These are phyloP conservation scores for Dilophus febrilis DNA, from an alignment of 2,888 invertebrate species.

Conservation along the genomic window DNA sequence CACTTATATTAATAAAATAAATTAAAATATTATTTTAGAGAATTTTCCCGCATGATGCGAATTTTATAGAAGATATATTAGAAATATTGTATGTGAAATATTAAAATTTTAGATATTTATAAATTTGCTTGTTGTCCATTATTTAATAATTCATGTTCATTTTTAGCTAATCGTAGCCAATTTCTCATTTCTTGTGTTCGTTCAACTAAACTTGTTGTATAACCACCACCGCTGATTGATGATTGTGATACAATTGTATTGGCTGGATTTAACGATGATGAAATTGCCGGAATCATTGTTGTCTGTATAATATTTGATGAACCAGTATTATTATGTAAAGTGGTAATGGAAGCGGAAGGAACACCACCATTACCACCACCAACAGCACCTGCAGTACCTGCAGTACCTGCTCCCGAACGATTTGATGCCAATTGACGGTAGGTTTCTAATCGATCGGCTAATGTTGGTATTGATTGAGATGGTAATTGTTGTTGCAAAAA, in stretches of 20 bases:
- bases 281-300: too few species aligned
- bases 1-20: too few species aligned
- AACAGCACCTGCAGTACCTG: slow-evolving; percentile 8
- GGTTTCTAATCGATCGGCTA: slow-evolving; percentile 37
- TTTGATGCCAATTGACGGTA: slow-evolving; percentile 35
- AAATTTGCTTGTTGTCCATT: slow-evolving; percentile 2
- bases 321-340: too few species aligned
- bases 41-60: too few species aligned
- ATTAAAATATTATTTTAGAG: too few species aligned
- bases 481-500: slow-evolving; percentile 11
- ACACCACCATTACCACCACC: slow-evolving; percentile 10
- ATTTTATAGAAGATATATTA: too few species aligned
- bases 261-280: slow-evolving; percentile 11
- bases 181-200: slow-evolving; percentile 46
- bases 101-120: slow-evolving; percentile 1
- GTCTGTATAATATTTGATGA: too few species aligned
- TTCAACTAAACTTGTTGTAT: slow-evolving; percentile 44
- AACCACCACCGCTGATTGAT: slow-evolving; percentile 30
- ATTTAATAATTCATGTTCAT: slow-evolving; percentile 23
- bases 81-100: too few species aligned
- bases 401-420: slow-evolving; percentile 27
- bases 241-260: slow-evolving; percentile 29
- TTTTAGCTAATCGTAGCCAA: slow-evolving; percentile 41
- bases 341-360: too few species aligned
- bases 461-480: slow-evolving; percentile 27